Evolutionary conservation across 2,113 vertebrate species (phyloP).

Genomic region (Pimephales promelas): DNA sequence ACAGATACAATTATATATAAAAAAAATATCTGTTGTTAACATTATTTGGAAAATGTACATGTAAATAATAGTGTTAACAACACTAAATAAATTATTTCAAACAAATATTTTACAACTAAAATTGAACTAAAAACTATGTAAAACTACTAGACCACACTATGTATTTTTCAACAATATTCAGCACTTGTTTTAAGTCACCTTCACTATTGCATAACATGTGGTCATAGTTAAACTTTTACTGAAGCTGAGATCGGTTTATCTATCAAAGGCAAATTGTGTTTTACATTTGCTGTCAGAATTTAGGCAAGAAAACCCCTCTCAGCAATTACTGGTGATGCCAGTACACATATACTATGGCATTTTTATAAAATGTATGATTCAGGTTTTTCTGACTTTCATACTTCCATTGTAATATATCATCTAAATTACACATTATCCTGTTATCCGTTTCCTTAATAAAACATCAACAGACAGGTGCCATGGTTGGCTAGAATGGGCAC

Average conservation of each 20-base stretch:
- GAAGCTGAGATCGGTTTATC: neutral
- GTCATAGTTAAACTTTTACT: slow-evolving; percentile 36
- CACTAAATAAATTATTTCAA: too few relatives aligned
- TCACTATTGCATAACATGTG: neutral
- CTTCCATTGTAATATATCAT: neutral
- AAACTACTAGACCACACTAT: neutral
- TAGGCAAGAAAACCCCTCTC: neutral
- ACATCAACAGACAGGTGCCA: slow-evolving; percentile 47
- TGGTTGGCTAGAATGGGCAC: slow-evolving; percentile 62
- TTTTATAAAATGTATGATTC: neutral
- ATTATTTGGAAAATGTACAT: too few relatives aligned
- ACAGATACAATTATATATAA: too few relatives aligned
- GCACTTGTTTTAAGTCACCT: neutral
- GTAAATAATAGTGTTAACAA: too few relatives aligned
- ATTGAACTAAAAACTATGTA: neutral
- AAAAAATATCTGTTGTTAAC: too few relatives aligned
- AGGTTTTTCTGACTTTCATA: neutral
- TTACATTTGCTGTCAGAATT: neutral
- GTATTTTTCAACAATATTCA: neutral
- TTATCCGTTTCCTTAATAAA: slow-evolving; percentile 31
- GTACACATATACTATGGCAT: too few relatives aligned
- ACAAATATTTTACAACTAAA: neutral
- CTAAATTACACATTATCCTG: neutral
- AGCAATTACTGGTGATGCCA: neutral
- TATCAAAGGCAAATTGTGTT: neutral